These are phyloP conservation scores for Apamea anceps DNA, from an alignment of 2,888 invertebrate genomes.

Conservation along the genomic window DNA sequence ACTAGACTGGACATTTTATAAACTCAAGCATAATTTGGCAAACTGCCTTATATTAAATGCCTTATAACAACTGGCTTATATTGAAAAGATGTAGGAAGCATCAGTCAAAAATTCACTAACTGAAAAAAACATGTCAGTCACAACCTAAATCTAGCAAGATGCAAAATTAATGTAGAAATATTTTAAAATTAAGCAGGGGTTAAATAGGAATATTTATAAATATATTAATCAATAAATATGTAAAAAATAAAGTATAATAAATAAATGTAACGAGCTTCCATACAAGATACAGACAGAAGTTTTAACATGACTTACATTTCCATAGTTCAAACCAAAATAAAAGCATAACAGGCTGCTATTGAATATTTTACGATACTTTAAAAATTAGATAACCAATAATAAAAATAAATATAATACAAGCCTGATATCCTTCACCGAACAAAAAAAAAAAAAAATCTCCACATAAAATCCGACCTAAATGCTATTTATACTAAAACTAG, in stretches of 20 bases:
- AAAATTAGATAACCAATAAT: neutral
- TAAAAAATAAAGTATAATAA: neutral
- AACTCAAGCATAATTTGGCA: neutral
- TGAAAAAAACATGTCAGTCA: slow-evolving; percentile 1
- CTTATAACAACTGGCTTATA: neutral
- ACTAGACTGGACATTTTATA: neutral
- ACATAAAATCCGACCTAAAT: slow-evolving; percentile 8
- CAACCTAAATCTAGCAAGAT: slow-evolving; percentile 16
- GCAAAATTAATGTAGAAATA: slow-evolving; percentile 11
- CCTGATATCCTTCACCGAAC: neutral
- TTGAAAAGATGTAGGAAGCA: neutral
- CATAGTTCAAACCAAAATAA: too few relatives aligned
- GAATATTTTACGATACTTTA: neutral
- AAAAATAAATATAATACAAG: slow-evolving; percentile 6
- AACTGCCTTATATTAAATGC: neutral
- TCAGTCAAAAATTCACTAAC: neutral
- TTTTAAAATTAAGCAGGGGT: neutral
- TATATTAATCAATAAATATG: neutral
- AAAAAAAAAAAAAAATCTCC: neutral
- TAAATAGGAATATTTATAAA: neutral
- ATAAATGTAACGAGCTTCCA: neutral
- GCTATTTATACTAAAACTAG: slow-evolving; percentile 23
- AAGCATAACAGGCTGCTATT: too few relatives aligned
- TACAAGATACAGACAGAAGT: neutral
- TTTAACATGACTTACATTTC: neutral